These are phyloP conservation scores for Drosophila mojavensis DNA, from an alignment of 1,140 invertebrate species.

Conservation along the genomic window DNA sequence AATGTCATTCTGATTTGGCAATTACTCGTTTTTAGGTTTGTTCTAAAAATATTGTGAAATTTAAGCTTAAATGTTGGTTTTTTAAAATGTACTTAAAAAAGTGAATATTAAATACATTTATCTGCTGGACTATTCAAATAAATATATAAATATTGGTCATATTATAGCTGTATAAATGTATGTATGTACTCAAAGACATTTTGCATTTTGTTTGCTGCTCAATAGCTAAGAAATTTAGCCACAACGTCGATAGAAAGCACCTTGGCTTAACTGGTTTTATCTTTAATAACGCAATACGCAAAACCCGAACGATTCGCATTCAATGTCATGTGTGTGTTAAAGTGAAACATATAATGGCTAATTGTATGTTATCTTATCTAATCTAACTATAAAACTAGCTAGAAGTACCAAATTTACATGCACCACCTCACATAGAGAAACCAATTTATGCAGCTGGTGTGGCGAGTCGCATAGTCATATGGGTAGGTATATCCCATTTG, in stretches of 20 bases:
- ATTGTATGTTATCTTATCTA: conserved; percentile 35
- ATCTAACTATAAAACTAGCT: conserved; percentile 24
- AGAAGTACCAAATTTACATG: conserved; percentile 33
- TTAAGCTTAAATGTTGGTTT: too few relatives aligned
- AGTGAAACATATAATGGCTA: conserved; percentile 14
- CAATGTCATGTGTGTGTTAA: background rate
- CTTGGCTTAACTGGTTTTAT: background rate
- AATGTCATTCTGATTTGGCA: too few relatives aligned
- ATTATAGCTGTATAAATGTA: too few relatives aligned
- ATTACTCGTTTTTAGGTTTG: too few relatives aligned
- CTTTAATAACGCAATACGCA: background rate
- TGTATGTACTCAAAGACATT: too few relatives aligned
- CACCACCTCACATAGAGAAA: conserved; percentile 4
- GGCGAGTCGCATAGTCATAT: background rate
- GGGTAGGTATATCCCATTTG: conserved; percentile 32
- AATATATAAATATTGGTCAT: too few relatives aligned
- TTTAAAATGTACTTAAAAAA: too few relatives aligned
- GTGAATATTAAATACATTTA: too few relatives aligned
- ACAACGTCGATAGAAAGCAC: background rate
- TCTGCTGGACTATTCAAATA: too few relatives aligned
- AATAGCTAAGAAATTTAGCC: too few relatives aligned
- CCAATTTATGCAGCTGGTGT: background rate
- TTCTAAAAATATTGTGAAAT: too few relatives aligned
- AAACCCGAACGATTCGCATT: conserved; percentile 9
- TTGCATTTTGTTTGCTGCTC: too few relatives aligned